Evolutionary conservation across 2,113 vertebrate genomes (phyloP), one percentile per base, ranked within the genome.

Genomic region (Melanerpes aurifrons): DNA sequence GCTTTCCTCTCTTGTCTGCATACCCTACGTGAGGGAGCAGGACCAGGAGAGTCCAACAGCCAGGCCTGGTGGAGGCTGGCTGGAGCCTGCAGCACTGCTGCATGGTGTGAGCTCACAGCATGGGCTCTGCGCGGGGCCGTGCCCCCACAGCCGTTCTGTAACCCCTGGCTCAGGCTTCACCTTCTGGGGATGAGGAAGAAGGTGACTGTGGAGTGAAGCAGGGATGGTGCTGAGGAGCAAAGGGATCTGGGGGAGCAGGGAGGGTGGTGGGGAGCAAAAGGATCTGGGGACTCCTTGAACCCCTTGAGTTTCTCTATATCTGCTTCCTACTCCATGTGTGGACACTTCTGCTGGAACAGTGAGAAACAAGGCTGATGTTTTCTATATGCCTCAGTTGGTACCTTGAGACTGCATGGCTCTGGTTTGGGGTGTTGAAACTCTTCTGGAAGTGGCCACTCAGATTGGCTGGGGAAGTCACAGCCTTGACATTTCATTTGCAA

Each of bases 81-180:
- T 10, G 56, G 37, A 47, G 68, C 4, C 54, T 9, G 15, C 14
- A 6, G 31, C 7, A 0, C 3, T 16, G 13, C 54, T 9, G 57
- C 54, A 10, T 21, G 0, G 15, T 4, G 61, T 1, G 2, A 12
- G 16, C 19, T 5, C 1, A 13, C 2, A 0, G 0, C 28, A 35
- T 0, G 6, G 10, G 14, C 83, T n/a, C 29, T 67, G 57, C 71
- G 0, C 6, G 0, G 0, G 7, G 8, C 5, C 25, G 26, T 61
- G 57, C 32, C 29, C 22, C 56, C 2, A 1, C 6, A 11, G 70
- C 31, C 12, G 0, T 26, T 31, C 10, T 8, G 12, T 28, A 8
- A 16, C 10, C 29, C 14, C 37, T 1, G 5, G 12, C 9, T 8
- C 5, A 3, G 25, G 54, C 77, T 59, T 67, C 5, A 0, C 19